Evolutionary conservation across 2,888 invertebrate species (phyloP).

Genomic region (Theretra japonica): DNA sequence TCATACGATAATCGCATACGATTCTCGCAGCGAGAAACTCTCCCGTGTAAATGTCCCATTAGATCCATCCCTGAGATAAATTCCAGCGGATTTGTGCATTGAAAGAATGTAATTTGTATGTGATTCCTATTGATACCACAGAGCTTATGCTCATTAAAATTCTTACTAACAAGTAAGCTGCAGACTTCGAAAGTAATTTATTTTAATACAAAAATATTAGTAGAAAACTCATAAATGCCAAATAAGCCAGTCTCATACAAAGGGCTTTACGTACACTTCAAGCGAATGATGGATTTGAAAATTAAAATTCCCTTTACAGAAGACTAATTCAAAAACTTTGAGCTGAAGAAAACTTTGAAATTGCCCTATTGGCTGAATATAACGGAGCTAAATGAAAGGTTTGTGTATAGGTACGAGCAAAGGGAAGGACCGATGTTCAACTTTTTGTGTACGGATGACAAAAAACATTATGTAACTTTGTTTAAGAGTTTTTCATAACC

Average conservation of each 20-base stretch:
- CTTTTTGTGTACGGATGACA: background rate
- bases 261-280: background rate
- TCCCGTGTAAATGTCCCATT: too few relatives aligned
- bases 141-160: too few relatives aligned
- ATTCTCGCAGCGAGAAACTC: too few relatives aligned
- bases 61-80: too few relatives aligned
- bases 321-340: slow-evolving; percentile 22
- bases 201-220: too few relatives aligned
- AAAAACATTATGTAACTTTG: background rate
- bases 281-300: slow-evolving; percentile 10
- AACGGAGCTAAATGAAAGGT: background rate
- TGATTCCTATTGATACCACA: too few relatives aligned
- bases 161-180: too few relatives aligned
- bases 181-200: too few relatives aligned
- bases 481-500: background rate
- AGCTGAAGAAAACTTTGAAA: slow-evolving; percentile 19
- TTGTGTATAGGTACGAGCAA: background rate
- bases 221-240: background rate
- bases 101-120: too few relatives aligned
- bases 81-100: too few relatives aligned
- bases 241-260: background rate
- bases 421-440: background rate
- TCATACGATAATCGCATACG: too few relatives aligned
- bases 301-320: slow-evolving; percentile 21
- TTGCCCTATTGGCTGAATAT: background rate